A percentile compares a stretch with the other conserved stretches of the same genome.
phyloP scores from a whole-genome alignment of 2,113 vertebrate genomes.

The Epinephelus moara region DNA sequence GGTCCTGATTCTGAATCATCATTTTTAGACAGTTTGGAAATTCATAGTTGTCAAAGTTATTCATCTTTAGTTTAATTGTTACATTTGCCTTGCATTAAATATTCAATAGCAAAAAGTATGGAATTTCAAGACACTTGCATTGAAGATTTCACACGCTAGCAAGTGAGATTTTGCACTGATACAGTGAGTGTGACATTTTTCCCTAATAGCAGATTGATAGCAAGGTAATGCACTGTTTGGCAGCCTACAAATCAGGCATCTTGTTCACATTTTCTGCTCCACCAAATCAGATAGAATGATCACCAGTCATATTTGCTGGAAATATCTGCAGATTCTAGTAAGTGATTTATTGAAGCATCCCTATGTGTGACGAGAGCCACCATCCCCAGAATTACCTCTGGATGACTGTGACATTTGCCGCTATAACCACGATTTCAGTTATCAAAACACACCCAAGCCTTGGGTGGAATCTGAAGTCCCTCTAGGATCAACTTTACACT shows the following conservation, averaged over 20 bases:
- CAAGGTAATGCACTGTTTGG: constrained; percentile 17
- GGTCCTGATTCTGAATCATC: neutral
- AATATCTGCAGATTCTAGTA: constrained; percentile 12
- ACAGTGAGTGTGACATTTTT: constrained; percentile 27
- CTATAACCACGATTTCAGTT: constrained; percentile 11
- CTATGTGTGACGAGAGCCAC: neutral
- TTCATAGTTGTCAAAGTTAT: neutral
- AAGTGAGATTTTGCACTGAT: constrained; percentile 15
- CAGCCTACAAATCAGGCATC: constrained; percentile 46
- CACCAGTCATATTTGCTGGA: constrained; percentile 10
- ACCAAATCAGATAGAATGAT: constrained; percentile 37
- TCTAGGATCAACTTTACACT: neutral
- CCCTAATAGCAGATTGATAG: constrained; percentile 4
- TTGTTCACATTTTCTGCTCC: constrained; percentile 40
- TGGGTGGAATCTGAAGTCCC: constrained; percentile 13
- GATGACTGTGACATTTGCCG: constrained; percentile 47
- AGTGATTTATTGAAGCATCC: constrained; percentile 14
- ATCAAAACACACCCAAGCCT: neutral
- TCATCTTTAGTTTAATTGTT: neutral
- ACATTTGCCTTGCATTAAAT: neutral
- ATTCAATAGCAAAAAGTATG: neutral
- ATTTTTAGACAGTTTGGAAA: neutral
- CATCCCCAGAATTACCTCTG: constrained; percentile 19
- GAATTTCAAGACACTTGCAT: neutral
- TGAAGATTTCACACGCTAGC: neutral